phyloP scores from a whole-genome alignment of 2,888 invertebrate genomes.

The Phlogophora meticulosa region DNA sequence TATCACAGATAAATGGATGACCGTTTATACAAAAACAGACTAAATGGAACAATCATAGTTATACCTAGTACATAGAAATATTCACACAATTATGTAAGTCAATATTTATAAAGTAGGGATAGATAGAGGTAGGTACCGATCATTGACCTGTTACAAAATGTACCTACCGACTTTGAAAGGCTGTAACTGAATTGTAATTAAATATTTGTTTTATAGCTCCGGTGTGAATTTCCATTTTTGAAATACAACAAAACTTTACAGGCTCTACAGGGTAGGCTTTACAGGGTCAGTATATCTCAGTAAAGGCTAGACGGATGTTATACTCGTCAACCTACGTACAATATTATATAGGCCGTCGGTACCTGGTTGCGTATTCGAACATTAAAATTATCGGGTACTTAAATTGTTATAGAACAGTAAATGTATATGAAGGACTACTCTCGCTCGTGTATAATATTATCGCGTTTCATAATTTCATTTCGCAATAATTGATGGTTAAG shows the following conservation, averaged over 20 bases:
- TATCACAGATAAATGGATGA: constrained; percentile 5
- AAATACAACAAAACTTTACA: too few relatives aligned
- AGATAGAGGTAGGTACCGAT: too few relatives aligned
- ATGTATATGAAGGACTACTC: constrained; percentile 1
- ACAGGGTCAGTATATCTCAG: too few relatives aligned
- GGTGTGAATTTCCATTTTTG: too few relatives aligned
- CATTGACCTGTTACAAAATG: too few relatives aligned
- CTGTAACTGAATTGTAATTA: too few relatives aligned
- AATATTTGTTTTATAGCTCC: too few relatives aligned
- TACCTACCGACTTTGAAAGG: too few relatives aligned
- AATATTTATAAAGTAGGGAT: constrained; percentile 38
- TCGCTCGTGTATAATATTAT: constrained; percentile 3
- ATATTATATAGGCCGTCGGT: not conserved
- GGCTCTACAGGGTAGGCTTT: too few relatives aligned
- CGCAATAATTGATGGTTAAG: constrained; percentile 2
- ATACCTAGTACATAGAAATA: constrained; percentile 14
- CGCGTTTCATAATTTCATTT: constrained; percentile 18
- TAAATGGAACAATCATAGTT: constrained; percentile 14
- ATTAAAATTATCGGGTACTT: constrained; percentile 32
- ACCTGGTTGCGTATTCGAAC: constrained; percentile 19
- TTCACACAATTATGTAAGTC: constrained; percentile 39
- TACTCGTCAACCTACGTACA: not conserved
- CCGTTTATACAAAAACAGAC: constrained; percentile 17
- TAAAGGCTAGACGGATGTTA: not conserved
- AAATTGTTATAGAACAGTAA: constrained; percentile 12